Evolutionary conservation across 2,797 vertebrate species (phyloP), one percentile per base, ranked within the genome.

Genomic region (Eremophila alpestris): DNA sequence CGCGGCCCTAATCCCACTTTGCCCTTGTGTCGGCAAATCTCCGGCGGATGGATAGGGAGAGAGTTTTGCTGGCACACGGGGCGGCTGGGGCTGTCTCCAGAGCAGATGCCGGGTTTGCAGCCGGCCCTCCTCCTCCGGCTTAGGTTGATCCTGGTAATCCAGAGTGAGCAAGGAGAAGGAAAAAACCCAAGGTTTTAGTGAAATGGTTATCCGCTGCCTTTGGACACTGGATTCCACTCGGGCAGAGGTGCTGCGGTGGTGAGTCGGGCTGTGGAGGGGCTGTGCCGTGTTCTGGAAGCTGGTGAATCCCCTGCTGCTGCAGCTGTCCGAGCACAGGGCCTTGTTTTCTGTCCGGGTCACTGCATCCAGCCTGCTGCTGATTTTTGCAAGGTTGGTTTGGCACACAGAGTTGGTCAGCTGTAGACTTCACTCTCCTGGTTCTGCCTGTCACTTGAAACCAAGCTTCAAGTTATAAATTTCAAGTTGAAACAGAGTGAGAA

Each of bases 1-100:
- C 11, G 17, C 54, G 6, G 83, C 79, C 52, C 75, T 96, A 96
- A 97, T 96, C 95, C 95, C 5, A 0, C 36, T 75, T 43, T 65
- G 90, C 76, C 76, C 94, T 94, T 93, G 82, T 93, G 93, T 95
- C 79, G 55, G 96, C 96, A 95, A 74, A 94, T 96, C 94, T 71
- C 45, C 3, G 38, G 84, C 19, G 8, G 82, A 16, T 11, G 45
- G 77, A 58, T 9, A 27, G 70, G 67, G 76, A 84, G 49, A 36
- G 84, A 63, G 73, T 76, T 86, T n/a, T 76, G 77, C 76, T 64
- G 87, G 86, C 69, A 32, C 15, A 14, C 15, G 12, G 51, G 21
- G 29, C 2, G 16, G 48, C 62, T 15, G 59, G 45, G 27, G 60
- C 85, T 71, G 78, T 62, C 87, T 90, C 62, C 55, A 30, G 81